Conservation (phyloP, 1,140 invertebrate genomes). For the Schlechtendalia chinensis region DNA sequence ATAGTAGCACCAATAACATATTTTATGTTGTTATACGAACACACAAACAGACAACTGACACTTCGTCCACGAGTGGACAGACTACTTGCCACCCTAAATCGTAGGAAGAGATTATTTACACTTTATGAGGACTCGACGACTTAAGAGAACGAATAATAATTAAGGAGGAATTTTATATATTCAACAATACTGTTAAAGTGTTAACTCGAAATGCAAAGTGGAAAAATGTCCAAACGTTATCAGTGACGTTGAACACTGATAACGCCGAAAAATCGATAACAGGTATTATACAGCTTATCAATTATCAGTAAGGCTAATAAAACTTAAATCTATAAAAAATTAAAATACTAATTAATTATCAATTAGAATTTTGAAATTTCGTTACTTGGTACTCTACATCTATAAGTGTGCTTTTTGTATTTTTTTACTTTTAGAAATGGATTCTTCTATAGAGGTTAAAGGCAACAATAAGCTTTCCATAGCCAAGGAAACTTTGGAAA, state of each 20-base stretch:
- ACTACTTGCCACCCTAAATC: not conserved
- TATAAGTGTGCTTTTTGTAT: no score
- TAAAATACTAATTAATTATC: no score
- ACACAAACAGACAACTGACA: not conserved
- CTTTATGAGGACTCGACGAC: not conserved
- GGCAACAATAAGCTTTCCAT: slow-evolving; percentile 56
- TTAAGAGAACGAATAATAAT: not conserved
- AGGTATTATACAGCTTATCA: not conserved
- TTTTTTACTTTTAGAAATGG: not conserved
- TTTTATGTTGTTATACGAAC: slow-evolving; percentile 21
- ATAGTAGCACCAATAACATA: slow-evolving; percentile 41
- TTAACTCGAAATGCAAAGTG: slow-evolving; percentile 6
- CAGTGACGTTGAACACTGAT: slow-evolving; percentile 39
- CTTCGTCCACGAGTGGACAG: not conserved
- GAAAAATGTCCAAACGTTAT: slow-evolving; percentile 3
- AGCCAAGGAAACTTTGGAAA: slow-evolving; percentile 65
- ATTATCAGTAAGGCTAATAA: no score
- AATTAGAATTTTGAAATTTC: not conserved
- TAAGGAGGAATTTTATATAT: not conserved
- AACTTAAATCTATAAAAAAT: no score
- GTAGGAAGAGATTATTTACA: not conserved
- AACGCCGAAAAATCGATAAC: slow-evolving; percentile 26
- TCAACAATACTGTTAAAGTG: not conserved
- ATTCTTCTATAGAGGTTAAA: not conserved
- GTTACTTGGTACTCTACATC: not conserved